Conservation (phyloP, 2,888 invertebrate species). For the Mythimna impura region DNA sequence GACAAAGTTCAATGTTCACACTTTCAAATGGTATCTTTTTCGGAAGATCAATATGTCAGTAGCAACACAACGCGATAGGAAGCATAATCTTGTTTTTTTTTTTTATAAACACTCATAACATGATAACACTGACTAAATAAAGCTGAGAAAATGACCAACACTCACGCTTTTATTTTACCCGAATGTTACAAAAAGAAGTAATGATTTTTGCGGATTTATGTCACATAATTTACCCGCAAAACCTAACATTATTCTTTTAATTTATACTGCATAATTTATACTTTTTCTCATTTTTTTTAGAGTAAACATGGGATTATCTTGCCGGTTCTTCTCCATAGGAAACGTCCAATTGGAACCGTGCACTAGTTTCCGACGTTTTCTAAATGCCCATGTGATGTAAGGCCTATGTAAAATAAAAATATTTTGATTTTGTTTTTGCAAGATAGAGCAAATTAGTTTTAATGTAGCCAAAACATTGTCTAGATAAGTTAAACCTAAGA, state of each 20-base stretch:
- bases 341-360: no score
- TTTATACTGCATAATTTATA: no score
- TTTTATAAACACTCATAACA: not conserved
- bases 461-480: not conserved
- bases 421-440: no score
- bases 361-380: no score
- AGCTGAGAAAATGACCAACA: not conserved
- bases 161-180: not conserved
- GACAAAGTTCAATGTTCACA: not conserved
- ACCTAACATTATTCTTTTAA: no score
- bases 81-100: not conserved
- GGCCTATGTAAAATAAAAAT: no score
- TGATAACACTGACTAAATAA: conserved; percentile 14
- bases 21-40: conserved; percentile 6
- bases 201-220: not conserved
- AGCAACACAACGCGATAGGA: conserved; percentile 13
- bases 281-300: no score
- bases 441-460: not conserved
- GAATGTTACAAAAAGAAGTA: no score
- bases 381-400: no score
- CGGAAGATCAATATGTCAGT: conserved; percentile 31
- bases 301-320: no score
- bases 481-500: not conserved
- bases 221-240: not conserved
- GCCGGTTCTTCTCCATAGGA: no score